Percentiles rank a stretch among this genome's conserved stretches.
Conservation (phyloP, 1,140 invertebrate species). For the Asbolus verrucosus region DNA sequence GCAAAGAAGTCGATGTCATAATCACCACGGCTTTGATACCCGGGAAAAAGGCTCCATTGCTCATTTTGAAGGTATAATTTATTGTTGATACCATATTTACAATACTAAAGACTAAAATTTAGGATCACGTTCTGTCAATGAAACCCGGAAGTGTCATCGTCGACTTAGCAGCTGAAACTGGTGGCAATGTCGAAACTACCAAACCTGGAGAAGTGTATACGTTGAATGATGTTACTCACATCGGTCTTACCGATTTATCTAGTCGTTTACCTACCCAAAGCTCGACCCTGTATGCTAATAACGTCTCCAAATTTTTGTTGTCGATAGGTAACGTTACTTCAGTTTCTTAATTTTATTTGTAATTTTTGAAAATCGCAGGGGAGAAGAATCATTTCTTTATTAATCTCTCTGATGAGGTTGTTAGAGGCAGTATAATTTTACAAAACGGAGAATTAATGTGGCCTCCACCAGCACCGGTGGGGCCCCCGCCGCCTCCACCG, state of each 20-base stretch:
- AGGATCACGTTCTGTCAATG: constrained; percentile 88
- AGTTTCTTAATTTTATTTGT: no score
- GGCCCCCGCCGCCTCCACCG: constrained; percentile 66
- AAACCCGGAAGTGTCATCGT: constrained; percentile 91
- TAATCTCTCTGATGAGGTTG: constrained; percentile 88
- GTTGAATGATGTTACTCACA: constrained; percentile 85
- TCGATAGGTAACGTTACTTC: no score
- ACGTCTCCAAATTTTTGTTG: constrained; percentile 88
- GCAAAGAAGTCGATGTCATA: constrained; percentile 83
- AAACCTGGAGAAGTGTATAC: constrained; percentile 81
- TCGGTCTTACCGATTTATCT: constrained; percentile 89
- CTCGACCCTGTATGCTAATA: constrained; percentile 90
- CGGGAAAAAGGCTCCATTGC: constrained; percentile 85
- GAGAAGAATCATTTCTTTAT: constrained; percentile 83
- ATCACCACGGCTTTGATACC: constrained; percentile 92
- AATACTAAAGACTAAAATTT: constrained; percentile 43
- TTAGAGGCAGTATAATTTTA: constrained; percentile 84
- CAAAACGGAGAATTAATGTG: constrained; percentile 81
- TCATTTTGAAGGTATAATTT: constrained; percentile 85
- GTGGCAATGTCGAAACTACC: constrained; percentile 90
- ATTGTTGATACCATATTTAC: no score
- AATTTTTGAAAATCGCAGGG: no score
- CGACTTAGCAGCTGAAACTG: constrained; percentile 89
- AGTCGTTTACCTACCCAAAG: constrained; percentile 88
- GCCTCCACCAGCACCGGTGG: constrained; percentile 79